phyloP scores from a whole-genome alignment of 2,113 vertebrate genomes.

The Lutjanus erythropterus region DNA sequence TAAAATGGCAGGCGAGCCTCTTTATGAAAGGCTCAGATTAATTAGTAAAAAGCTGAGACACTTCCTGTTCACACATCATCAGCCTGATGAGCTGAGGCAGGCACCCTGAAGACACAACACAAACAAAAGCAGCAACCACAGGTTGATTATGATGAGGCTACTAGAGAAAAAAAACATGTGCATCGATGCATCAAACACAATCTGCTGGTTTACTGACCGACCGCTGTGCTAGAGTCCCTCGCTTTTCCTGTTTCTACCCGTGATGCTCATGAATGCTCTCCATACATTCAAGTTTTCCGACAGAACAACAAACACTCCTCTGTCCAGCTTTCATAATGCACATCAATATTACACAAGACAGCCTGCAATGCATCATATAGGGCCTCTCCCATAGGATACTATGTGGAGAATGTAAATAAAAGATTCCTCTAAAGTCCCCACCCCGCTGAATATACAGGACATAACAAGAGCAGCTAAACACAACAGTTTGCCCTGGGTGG shows the following conservation, averaged over 20 bases:
- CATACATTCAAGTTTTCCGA: slow-evolving; percentile 24
- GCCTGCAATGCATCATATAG: slow-evolving; percentile 44
- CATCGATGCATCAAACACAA: slow-evolving; percentile 29
- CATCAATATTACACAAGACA: slow-evolving; percentile 54
- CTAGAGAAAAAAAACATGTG: slow-evolving; percentile 25
- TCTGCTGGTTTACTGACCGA: slow-evolving; percentile 47
- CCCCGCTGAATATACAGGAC: slow-evolving; percentile 32
- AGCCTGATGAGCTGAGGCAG: slow-evolving; percentile 33
- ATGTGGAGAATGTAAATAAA: slow-evolving; percentile 41
- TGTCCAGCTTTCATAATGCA: slow-evolving; percentile 36
- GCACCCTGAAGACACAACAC: slow-evolving; percentile 6
- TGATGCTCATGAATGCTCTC: slow-evolving; percentile 6
- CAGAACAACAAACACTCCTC: slow-evolving; percentile 31
- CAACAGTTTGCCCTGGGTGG: slow-evolving; percentile 30
- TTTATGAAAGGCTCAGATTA: slow-evolving; percentile 21
- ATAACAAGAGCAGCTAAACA: not conserved
- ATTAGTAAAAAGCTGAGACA: slow-evolving; percentile 51
- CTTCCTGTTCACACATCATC: slow-evolving; percentile 57
- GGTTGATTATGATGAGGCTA: slow-evolving; percentile 30
- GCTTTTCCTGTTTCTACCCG: not conserved
- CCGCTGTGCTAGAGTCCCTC: slow-evolving; percentile 4
- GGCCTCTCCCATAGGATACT: slow-evolving; percentile 18
- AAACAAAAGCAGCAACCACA: slow-evolving; percentile 32
- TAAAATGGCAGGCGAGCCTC: slow-evolving; percentile 7
- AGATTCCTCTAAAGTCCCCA: slow-evolving; percentile 22